These are phyloP conservation scores for Hermetia illucens DNA, from an alignment of 1,140 invertebrate species.

Conservation along the genomic window DNA sequence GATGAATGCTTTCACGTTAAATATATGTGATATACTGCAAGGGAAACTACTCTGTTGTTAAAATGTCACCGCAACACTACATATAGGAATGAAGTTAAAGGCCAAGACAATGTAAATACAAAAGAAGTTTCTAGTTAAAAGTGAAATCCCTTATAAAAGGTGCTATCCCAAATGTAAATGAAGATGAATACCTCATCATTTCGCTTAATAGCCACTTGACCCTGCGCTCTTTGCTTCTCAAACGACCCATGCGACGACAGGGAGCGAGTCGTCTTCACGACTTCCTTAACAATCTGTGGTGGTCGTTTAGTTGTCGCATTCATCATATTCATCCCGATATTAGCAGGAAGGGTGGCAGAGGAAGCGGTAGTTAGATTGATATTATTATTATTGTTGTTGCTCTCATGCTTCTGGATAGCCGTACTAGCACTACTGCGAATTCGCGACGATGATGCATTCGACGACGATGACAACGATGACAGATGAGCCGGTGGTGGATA, in stretches of 20 bases:
- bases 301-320: constrained; percentile 2
- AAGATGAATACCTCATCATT: constrained; percentile 1
- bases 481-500: constrained; percentile 43
- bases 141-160: too few relatives aligned
- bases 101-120: too few relatives aligned
- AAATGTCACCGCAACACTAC: too few relatives aligned
- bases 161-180: too few relatives aligned
- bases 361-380: background rate
- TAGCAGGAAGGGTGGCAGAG: background rate
- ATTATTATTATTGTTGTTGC: background rate
- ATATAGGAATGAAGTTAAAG: too few relatives aligned
- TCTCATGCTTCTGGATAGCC: constrained; percentile 6
- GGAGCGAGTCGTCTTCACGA: background rate
- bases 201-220: constrained; percentile 1
- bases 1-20: too few relatives aligned
- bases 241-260: background rate
- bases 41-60: too few relatives aligned
- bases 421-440: too few relatives aligned
- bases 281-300: constrained; percentile 2
- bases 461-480: constrained; percentile 20
- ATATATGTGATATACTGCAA: too few relatives aligned
- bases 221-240: constrained; percentile 1
- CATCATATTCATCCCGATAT: constrained; percentile 4
- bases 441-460: constrained; percentile 20
- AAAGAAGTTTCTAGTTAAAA: too few relatives aligned